Conservation (phyloP, 2,888 invertebrate genomes). For the Eretmocerus hayati region DNA sequence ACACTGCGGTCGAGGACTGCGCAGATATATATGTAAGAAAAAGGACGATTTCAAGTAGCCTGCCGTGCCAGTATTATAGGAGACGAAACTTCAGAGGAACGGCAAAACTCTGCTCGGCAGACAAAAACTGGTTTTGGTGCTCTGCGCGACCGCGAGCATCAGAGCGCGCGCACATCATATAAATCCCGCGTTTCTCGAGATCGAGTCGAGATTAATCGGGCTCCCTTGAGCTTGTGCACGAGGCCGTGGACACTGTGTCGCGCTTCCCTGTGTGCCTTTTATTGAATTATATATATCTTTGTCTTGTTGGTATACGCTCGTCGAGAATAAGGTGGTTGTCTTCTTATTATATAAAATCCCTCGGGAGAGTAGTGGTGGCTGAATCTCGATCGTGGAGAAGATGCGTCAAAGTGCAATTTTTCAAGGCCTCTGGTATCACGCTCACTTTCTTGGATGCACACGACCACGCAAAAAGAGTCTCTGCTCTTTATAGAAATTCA, state of each 20-base stretch:
- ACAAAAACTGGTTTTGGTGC: conserved; percentile 1
- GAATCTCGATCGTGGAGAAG: neutral
- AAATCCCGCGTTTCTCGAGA: conserved; percentile 38
- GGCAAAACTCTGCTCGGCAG: neutral
- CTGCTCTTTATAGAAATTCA: too few species aligned
- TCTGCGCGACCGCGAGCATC: too few species aligned
- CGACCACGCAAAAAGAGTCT: too few species aligned
- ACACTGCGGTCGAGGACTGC: too few species aligned
- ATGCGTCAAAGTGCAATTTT: conserved; percentile 9
- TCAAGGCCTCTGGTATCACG: conserved; percentile 10
- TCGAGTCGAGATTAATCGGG: conserved; percentile 38
- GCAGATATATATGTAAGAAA: too few species aligned
- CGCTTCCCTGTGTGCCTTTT: conserved; percentile 23
- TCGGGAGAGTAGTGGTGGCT: too few species aligned
- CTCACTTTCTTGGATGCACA: too few species aligned
- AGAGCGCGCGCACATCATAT: conserved; percentile 24
- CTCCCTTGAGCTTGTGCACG: conserved; percentile 26
- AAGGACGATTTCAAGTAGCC: too few species aligned
- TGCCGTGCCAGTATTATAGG: too few species aligned
- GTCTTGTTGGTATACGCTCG: neutral
- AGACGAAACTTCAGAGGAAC: neutral
- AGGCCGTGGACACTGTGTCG: conserved; percentile 34
- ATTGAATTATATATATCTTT: conserved; percentile 33
- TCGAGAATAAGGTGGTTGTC: too few species aligned
- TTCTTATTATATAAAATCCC: neutral